Evolutionary conservation across 2,888 invertebrate species (phyloP).

Genomic region (Unio delphinus): DNA sequence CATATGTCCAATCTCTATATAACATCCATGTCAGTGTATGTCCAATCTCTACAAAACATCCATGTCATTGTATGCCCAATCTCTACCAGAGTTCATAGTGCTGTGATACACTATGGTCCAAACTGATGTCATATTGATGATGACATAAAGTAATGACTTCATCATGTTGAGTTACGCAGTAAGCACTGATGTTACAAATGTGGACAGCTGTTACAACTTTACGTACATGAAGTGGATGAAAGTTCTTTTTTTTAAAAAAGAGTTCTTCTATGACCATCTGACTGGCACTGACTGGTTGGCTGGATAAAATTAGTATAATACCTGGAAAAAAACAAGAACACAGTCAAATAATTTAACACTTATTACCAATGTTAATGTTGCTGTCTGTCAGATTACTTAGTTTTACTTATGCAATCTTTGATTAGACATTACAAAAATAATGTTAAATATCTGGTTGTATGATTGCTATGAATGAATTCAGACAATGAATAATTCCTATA

Average conservation of each 20-base stretch:
- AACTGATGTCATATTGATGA: neutral
- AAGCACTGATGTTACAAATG: no score
- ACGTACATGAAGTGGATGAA: conserved; percentile 53
- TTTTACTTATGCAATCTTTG: no score
- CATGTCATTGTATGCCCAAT: neutral
- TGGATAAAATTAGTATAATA: conserved; percentile 57
- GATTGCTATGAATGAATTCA: no score
- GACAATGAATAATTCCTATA: no score
- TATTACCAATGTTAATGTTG: no score
- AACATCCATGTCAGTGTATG: no score
- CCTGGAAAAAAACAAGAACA: conserved; percentile 36
- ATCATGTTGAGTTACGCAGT: neutral
- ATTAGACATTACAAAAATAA: no score
- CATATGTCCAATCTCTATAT: no score
- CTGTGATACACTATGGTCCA: neutral
- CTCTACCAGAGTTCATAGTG: neutral
- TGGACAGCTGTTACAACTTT: neutral
- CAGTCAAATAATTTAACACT: no score
- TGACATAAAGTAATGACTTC: neutral
- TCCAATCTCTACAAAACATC: no score
- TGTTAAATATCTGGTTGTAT: no score
- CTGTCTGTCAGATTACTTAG: no score
- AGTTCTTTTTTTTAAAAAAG: conserved; percentile 60
- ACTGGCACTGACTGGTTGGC: conserved; percentile 63
- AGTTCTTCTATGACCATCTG: conserved; percentile 66